Percentiles rank a stretch among this genome's conserved stretches.
phyloP scores from a whole-genome alignment of 2,113 vertebrate genomes.

The Stegostoma tigrinum region DNA sequence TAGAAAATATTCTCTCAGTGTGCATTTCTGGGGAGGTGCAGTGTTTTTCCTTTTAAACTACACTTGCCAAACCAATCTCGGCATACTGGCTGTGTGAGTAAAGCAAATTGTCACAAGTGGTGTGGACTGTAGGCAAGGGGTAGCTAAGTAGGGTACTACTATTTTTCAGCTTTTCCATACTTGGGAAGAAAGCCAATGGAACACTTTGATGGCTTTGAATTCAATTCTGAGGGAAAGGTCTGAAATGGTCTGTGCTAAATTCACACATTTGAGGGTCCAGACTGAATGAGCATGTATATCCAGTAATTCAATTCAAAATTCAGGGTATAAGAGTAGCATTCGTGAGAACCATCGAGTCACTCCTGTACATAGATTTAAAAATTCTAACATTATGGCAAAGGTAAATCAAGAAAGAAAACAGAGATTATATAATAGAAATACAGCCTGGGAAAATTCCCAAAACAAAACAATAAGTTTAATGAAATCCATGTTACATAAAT shows the following conservation, averaged over 20 bases:
- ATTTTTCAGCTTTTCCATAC: background rate
- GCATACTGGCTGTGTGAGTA: background rate
- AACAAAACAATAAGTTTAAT: background rate
- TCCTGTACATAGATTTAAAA: background rate
- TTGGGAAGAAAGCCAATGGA: background rate
- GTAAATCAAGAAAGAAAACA: background rate
- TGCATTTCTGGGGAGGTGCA: background rate
- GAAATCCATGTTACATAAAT: background rate
- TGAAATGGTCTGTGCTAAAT: background rate
- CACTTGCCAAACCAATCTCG: background rate
- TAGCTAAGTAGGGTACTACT: background rate
- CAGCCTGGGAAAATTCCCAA: background rate
- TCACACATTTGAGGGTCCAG: background rate
- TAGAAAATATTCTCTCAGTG: background rate
- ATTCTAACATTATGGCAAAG: background rate
- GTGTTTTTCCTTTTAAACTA: background rate
- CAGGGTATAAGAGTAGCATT: background rate
- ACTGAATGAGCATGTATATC: background rate
- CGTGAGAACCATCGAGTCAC: background rate
- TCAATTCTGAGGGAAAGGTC: background rate
- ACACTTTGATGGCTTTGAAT: background rate
- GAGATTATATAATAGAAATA: background rate
- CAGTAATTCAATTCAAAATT: background rate
- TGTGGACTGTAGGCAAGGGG: background rate
- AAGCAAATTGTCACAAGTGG: background rate